Base-by-base conservation (phyloP, 2,888 invertebrate species). In the Eupithecia subumbrata region DNA sequence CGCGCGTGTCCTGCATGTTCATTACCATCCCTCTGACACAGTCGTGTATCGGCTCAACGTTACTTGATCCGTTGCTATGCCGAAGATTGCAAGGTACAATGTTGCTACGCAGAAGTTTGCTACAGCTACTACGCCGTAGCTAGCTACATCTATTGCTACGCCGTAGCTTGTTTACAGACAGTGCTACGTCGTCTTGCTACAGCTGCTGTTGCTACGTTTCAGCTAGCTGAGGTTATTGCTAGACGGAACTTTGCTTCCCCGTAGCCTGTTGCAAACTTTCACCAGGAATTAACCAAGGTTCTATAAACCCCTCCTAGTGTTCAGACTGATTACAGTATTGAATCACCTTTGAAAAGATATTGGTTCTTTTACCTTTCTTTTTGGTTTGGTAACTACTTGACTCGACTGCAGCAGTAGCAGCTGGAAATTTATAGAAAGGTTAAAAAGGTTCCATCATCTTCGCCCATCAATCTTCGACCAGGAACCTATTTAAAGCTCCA, bases 381-480 rank as follows among this genome's bases (percentile, higher is more conserved):
- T 43, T 43, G 43, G 5, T 43, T 43, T 43, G 5, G 5, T 43
- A 14, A 43, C 43, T 43, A 43, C 43, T 43, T 1, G 14, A 14
- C 14, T 43, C 5, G 43, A 43, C 1, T 14, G 5, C 43, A 48
- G 48, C 48, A 48, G 48, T 48, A 7, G 7, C 7, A 48, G 18
- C 18, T 48, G 18, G 48, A 48, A 48, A 48, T 18, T 48, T 2
- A 48, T 48, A 5, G 43, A 14, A 34, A 34, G 34, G 34, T 34
- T 34, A 34, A 34, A 40, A 1, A 1, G 22, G 40, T 34, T 34
- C 7, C 34, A 34, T 34, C 34, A 66, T 66, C 40, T 67, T 22
- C 12, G 14, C 5, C 14, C 67, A 43, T 67, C 67, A 67, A 43
- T 67, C 43, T 67, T 67, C 67, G 40, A 43, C 67, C 22, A n/a